phyloP scores from a whole-genome alignment of 2,113 vertebrate species.

The Gopherus flavomarginatus region DNA sequence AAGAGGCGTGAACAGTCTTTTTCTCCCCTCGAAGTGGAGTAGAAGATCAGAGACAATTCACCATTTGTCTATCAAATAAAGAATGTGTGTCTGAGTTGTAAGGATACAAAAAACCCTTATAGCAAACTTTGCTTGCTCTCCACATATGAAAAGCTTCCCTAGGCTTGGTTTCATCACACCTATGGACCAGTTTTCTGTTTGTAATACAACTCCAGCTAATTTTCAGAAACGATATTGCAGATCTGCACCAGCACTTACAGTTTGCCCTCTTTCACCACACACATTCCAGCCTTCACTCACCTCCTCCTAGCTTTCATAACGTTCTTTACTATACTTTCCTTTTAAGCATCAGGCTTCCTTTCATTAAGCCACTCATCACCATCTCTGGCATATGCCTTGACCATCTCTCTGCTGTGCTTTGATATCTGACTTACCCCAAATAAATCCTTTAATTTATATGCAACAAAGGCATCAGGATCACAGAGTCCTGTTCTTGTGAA shows the following conservation, averaged over 20 bases:
- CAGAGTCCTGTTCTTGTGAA: not conserved
- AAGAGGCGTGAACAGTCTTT: not conserved
- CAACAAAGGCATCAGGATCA: not conserved
- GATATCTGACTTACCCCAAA: not conserved
- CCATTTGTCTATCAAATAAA: not conserved
- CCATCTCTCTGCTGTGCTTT: not conserved
- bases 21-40: not conserved
- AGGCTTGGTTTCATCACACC: not conserved
- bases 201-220: not conserved
- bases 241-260: not conserved
- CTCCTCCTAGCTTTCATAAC: not conserved
- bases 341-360: not conserved
- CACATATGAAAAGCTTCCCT: not conserved
- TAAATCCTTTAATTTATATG: not conserved
- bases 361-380: not conserved
- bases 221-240: not conserved
- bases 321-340: not conserved
- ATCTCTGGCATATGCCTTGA: not conserved
- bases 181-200: not conserved
- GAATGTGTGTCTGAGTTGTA: not conserved
- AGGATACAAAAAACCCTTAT: not conserved
- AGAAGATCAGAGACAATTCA: not conserved
- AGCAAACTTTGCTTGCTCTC: not conserved
- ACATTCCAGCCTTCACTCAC: rapidly evolving
- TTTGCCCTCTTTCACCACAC: not conserved